Conservation (phyloP, 1,140 invertebrate genomes). For the Chionoecetes opilio region DNA sequence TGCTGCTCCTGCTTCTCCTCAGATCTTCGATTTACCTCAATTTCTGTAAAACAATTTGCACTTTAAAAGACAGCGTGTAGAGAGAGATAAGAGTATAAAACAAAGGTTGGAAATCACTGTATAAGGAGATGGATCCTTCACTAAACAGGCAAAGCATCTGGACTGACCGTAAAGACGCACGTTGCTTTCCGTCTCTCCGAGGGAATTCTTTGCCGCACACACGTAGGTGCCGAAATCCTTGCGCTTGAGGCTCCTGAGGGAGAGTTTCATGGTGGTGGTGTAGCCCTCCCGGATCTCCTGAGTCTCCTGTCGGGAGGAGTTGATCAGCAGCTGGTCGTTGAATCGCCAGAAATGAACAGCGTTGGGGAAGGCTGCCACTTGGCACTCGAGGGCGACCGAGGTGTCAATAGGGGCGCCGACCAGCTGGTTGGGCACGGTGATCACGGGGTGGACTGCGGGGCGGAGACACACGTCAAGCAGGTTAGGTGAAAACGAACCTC, state of each 20-base stretch:
- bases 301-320: conserved; percentile 78
- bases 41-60: conserved; percentile 51
- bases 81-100: background rate
- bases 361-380: conserved; percentile 79
- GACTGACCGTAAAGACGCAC: conserved; percentile 95
- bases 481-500: background rate
- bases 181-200: conserved; percentile 95
- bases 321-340: conserved; percentile 79
- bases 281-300: conserved; percentile 87
- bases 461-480: conserved; percentile 8
- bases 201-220: conserved; percentile 93
- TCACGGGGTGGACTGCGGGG: conserved; percentile 90
- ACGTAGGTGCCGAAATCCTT: conserved; percentile 93
- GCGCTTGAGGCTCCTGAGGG: conserved; percentile 90
- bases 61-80: background rate
- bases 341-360: conserved; percentile 81
- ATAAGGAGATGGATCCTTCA: background rate
- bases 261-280: conserved; percentile 93
- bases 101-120: background rate
- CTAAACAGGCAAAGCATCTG: background rate
- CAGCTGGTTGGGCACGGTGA: conserved; percentile 92
- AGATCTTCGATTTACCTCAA: conserved; percentile 46
- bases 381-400: conserved; percentile 91
- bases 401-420: conserved; percentile 91
- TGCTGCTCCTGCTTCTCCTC: conserved; percentile 51